These are phyloP conservation scores for Lepidurus apus DNA, from an alignment of 1,140 invertebrate genomes.

Conservation along the genomic window DNA sequence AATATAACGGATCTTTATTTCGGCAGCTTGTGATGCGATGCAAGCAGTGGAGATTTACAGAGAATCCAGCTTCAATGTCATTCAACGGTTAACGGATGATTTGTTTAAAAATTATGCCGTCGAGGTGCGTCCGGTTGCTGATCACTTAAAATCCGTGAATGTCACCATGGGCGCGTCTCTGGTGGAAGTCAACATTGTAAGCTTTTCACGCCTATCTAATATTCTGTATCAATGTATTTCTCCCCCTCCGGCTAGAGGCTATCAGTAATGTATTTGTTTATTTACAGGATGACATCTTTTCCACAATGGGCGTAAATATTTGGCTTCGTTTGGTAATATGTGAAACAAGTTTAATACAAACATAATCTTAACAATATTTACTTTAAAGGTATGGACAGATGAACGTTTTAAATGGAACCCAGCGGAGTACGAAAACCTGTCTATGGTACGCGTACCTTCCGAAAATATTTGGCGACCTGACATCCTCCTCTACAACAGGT, in stretches of 20 bases:
- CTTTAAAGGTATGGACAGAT: background rate
- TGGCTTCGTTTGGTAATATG: background rate
- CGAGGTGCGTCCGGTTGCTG: background rate
- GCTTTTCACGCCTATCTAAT: background rate
- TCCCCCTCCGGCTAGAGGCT: background rate
- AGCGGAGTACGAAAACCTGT: background rate
- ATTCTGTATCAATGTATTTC: background rate
- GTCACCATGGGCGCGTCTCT: background rate
- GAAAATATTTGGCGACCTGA: conserved; percentile 8
- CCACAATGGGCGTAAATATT: background rate
- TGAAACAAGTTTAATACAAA: background rate
- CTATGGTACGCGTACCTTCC: background rate
- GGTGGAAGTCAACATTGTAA: background rate
- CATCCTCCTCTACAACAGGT: background rate
- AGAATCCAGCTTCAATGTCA: background rate
- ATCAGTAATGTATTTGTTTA: background rate
- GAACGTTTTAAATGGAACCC: background rate
- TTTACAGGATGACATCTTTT: background rate
- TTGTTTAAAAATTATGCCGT: background rate
- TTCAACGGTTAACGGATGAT: background rate
- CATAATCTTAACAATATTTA: background rate
- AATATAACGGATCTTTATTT: too few relatives aligned
- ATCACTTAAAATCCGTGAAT: background rate
- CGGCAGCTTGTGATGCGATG: too few relatives aligned
- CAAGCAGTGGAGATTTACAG: too few relatives aligned